Conservation (phyloP, 2,113 vertebrate species). For the Orycteropus afer region DNA sequence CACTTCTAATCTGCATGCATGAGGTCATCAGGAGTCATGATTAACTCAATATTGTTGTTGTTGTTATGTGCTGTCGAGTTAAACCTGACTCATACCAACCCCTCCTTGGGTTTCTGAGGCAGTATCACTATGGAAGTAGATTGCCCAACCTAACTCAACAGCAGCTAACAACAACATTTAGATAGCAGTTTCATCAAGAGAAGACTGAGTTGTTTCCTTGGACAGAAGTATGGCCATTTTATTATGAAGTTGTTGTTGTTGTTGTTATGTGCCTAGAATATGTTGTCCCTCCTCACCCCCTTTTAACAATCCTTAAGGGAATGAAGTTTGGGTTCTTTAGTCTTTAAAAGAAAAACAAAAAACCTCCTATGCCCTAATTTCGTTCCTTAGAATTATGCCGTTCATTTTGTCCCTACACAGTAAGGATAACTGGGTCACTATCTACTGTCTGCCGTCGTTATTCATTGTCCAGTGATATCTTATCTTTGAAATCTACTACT, state of each 20-base stretch:
- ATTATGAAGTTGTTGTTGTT: not conserved
- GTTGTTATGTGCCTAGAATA: not conserved
- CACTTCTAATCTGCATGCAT: not conserved
- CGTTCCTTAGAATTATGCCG: not conserved
- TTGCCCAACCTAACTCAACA: no score
- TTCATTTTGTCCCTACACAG: not conserved
- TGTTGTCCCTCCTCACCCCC: not conserved
- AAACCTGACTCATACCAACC: no score
- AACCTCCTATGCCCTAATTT: not conserved
- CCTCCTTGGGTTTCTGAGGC: no score
- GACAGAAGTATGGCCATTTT: not conserved
- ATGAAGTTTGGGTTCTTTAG: not conserved
- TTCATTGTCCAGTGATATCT: not conserved
- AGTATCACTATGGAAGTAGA: no score
- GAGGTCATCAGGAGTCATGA: not conserved
- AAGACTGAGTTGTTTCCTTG: not conserved
- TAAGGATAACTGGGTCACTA: not conserved
- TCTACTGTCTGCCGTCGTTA: not conserved
- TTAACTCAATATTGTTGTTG: no score
- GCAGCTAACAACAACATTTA: not conserved
- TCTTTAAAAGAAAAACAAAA: not conserved
- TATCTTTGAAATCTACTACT: not conserved
- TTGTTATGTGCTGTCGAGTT: no score
- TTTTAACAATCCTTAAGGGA: not conserved
- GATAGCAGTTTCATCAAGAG: not conserved